These are phyloP conservation scores for Sprattus sprattus DNA, from an alignment of 2,113 vertebrate genomes.

Conservation along the genomic window DNA sequence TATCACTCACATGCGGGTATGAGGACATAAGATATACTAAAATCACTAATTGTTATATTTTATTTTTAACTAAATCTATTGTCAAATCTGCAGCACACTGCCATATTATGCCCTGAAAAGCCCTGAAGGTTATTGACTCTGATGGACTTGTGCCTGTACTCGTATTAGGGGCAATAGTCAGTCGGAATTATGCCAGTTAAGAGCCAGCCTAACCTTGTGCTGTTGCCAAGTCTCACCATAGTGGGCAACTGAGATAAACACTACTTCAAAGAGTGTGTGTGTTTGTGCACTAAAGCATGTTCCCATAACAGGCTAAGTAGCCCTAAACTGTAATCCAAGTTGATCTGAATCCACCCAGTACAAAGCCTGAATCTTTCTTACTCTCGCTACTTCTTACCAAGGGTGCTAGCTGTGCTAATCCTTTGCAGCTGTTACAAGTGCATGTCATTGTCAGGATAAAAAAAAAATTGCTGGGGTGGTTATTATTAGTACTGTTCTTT, in stretches of 20 bases:
- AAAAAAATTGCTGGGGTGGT: neutral
- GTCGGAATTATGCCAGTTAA: neutral
- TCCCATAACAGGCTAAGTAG: neutral
- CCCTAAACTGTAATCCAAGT: neutral
- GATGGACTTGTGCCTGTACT: neutral
- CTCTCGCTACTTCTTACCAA: neutral
- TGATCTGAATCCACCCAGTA: neutral
- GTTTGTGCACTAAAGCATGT: neutral
- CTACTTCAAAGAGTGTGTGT: neutral
- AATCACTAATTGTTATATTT: no score
- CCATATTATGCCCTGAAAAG: no score
- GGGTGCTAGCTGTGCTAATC: neutral
- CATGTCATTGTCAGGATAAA: no score
- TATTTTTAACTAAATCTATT: no score
- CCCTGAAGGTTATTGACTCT: no score
- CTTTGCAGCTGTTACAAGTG: neutral
- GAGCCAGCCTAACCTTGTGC: neutral
- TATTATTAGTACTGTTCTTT: neutral
- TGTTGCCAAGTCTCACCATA: neutral
- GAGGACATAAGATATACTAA: no score
- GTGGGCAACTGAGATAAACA: neutral
- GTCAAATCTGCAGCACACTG: no score
- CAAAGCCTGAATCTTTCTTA: constrained; percentile 1
- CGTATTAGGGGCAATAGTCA: neutral
- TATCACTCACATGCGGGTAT: no score